phyloP scores from a whole-genome alignment of 1,140 invertebrate genomes.

The Hypothenemus hampei region DNA sequence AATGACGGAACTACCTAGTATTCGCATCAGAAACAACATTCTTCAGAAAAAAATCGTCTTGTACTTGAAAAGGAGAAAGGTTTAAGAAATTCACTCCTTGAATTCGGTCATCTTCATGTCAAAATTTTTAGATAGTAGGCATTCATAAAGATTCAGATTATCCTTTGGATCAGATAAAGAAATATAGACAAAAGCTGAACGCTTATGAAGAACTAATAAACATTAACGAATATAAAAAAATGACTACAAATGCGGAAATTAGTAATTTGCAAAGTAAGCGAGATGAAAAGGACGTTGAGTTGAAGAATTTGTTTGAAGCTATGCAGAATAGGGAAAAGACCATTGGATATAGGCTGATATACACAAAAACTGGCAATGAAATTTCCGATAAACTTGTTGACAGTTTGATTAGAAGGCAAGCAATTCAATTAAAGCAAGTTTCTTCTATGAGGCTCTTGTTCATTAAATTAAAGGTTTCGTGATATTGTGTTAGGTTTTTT shows the following conservation, averaged over 20 bases:
- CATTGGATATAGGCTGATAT: conserved; percentile 34
- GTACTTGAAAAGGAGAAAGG: conserved; percentile 38
- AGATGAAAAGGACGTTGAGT: conserved; percentile 21
- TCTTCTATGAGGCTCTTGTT: conserved; percentile 29
- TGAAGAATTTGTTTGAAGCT: conserved; percentile 25
- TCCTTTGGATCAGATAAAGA: conserved; percentile 25
- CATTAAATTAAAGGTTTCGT: conserved; percentile 29
- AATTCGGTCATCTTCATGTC: no score
- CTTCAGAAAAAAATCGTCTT: conserved; percentile 38
- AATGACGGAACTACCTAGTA: conserved; percentile 14
- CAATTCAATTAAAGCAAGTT: conserved; percentile 26
- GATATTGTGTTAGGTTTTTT: no score
- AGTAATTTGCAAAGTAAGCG: conserved; percentile 17
- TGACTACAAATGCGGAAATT: conserved; percentile 25
- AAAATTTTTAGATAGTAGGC: conserved; percentile 6
- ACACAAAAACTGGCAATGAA: conserved; percentile 37
- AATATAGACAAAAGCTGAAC: conserved; percentile 34
- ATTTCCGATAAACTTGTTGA: conserved; percentile 37
- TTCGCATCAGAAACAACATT: conserved; percentile 35
- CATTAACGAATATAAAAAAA: conserved; percentile 17
- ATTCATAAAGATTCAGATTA: conserved; percentile 5
- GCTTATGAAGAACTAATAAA: conserved; percentile 27
- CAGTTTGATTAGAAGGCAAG: conserved; percentile 28
- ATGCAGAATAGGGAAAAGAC: conserved; percentile 32
- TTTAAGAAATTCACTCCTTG: neutral